A percentile compares a stretch with the other conserved stretches of the same genome.
Conservation (phyloP, 2,113 vertebrate genomes). For the Equus quagga region DNA sequence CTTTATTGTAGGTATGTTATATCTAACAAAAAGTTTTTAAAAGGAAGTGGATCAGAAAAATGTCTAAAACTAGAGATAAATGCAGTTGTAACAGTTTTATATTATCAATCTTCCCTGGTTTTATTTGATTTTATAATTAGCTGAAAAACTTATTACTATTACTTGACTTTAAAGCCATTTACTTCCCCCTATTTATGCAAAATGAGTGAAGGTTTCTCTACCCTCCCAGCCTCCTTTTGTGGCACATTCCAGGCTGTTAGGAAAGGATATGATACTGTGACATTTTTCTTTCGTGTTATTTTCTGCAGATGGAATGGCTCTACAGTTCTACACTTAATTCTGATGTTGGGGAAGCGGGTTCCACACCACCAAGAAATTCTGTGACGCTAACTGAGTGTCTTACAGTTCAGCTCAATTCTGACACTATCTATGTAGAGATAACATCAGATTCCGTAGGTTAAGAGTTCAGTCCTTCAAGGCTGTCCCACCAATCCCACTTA, state of each 20-base stretch:
- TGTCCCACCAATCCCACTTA: background rate
- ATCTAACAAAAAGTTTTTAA: constrained; percentile 33
- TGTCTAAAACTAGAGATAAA: constrained; percentile 26
- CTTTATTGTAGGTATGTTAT: background rate
- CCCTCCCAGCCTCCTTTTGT: background rate
- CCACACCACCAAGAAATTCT: background rate
- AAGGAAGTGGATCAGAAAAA: background rate
- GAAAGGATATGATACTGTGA: background rate
- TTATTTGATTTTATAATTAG: constrained; percentile 5
- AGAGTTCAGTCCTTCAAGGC: background rate
- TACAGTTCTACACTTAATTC: background rate
- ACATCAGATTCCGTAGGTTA: background rate
- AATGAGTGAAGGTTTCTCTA: background rate
- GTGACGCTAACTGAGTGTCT: background rate
- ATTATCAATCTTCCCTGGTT: background rate
- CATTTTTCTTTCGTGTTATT: background rate
- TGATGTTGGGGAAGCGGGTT: background rate
- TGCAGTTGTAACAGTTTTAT: background rate
- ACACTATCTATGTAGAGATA: background rate
- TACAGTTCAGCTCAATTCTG: background rate
- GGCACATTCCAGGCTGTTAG: background rate
- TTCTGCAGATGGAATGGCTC: background rate
- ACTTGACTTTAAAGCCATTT: constrained; percentile 14
- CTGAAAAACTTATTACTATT: background rate
- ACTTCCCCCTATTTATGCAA: background rate